These are phyloP conservation scores for Leptestheria dahalacensis DNA, from an alignment of 1,140 invertebrate species.

Conservation along the genomic window DNA sequence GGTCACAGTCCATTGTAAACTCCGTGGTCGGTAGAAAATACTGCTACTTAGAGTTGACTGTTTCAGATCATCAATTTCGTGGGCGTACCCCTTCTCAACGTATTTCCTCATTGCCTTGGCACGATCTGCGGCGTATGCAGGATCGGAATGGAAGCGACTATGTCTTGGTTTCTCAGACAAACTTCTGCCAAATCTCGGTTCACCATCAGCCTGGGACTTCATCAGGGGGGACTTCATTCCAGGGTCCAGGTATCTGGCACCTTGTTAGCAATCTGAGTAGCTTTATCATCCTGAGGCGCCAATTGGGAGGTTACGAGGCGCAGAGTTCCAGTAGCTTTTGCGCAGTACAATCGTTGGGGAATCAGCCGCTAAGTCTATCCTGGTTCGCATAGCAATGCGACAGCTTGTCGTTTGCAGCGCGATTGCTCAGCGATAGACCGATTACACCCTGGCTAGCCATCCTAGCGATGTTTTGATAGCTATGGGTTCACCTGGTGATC, in stretches of 20 bases:
- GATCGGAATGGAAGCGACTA: background rate
- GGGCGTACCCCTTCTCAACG: background rate
- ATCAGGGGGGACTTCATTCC: too few species aligned
- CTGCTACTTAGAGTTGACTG: background rate
- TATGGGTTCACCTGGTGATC: background rate
- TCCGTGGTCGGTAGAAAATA: conserved; percentile 3
- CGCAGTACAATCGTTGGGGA: background rate
- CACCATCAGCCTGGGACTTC: background rate
- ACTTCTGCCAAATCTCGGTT: background rate
- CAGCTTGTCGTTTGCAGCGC: background rate
- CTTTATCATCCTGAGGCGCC: background rate
- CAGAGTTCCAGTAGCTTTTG: background rate
- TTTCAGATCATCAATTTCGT: background rate
- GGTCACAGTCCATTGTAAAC: background rate
- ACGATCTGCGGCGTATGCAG: background rate
- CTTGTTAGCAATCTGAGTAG: background rate
- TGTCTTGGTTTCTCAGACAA: background rate
- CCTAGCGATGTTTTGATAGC: background rate
- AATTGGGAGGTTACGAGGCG: background rate
- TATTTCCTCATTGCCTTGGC: conserved; percentile 1
- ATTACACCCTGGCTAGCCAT: background rate
- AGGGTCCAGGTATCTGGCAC: background rate
- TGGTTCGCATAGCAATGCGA: background rate
- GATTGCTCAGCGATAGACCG: background rate
- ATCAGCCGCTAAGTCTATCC: background rate